These are phyloP conservation scores for Caenorhabditis inopinata DNA, from an alignment of 1,140 invertebrate genomes.

Conservation along the genomic window DNA sequence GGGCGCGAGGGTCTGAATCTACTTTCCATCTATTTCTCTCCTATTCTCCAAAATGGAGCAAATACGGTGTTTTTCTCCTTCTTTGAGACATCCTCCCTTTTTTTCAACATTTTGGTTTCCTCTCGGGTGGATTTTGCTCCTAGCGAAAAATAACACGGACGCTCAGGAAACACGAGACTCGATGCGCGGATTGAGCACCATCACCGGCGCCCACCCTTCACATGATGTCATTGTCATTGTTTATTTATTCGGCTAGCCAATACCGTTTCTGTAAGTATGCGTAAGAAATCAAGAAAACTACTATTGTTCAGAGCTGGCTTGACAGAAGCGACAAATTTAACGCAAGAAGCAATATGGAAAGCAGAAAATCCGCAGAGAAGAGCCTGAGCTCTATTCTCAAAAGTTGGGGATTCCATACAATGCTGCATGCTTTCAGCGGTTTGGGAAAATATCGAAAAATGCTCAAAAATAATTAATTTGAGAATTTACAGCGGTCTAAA, in stretches of 20 bases:
- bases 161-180: conserved; percentile 14
- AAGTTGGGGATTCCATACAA: no score
- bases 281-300: no score
- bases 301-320: no score
- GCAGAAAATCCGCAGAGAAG: no score
- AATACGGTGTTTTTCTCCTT: neutral
- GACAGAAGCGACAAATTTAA: no score
- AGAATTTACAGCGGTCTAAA: no score
- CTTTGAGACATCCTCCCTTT: neutral
- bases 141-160: conserved; percentile 7
- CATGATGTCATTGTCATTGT: conserved; percentile 16
- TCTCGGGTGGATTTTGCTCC: neutral
- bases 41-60: neutral
- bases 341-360: no score
- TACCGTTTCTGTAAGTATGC: neutral
- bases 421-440: no score
- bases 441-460: no score
- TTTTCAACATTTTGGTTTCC: conserved; percentile 5
- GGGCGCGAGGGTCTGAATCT: neutral
- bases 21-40: neutral
- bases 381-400: no score
- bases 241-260: conserved; percentile 8
- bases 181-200: neutral
- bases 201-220: neutral
- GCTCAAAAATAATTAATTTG: no score